Conservation (phyloP, 2,113 vertebrate genomes). For the Campylomormyrus tamandua region DNA sequence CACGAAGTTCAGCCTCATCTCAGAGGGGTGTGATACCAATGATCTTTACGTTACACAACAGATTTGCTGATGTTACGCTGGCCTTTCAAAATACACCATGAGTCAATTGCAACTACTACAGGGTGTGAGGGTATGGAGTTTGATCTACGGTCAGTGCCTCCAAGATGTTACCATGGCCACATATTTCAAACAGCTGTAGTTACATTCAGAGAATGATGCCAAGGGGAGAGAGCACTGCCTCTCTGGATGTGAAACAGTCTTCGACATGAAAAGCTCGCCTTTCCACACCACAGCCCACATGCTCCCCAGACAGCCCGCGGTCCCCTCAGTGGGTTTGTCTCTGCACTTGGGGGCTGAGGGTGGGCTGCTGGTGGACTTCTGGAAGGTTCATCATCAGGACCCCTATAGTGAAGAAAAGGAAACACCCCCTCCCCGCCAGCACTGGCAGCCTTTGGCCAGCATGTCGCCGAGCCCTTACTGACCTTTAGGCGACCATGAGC, state of each 20-base stretch:
- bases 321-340: not conserved
- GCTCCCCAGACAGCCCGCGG: not conserved
- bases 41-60: no score
- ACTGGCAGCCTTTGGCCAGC: no score
- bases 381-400: not conserved
- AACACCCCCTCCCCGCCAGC: not conserved
- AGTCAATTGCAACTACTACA: not conserved
- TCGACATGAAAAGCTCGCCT: not conserved
- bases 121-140: not conserved
- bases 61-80: not conserved
- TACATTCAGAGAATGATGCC: not conserved
- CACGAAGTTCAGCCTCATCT: not conserved
- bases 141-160: not conserved
- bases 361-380: not conserved
- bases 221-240: not conserved
- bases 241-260: not conserved
- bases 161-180: not conserved
- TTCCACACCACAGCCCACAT: not conserved
- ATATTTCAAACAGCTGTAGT: not conserved
- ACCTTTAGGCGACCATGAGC: no score
- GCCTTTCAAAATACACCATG: not conserved
- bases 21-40: no score
- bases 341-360: not conserved
- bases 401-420: not conserved
- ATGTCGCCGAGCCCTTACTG: not conserved